These are phyloP conservation scores for Drosophila sturtevanti DNA, from an alignment of 1,140 invertebrate species.

Conservation along the genomic window DNA sequence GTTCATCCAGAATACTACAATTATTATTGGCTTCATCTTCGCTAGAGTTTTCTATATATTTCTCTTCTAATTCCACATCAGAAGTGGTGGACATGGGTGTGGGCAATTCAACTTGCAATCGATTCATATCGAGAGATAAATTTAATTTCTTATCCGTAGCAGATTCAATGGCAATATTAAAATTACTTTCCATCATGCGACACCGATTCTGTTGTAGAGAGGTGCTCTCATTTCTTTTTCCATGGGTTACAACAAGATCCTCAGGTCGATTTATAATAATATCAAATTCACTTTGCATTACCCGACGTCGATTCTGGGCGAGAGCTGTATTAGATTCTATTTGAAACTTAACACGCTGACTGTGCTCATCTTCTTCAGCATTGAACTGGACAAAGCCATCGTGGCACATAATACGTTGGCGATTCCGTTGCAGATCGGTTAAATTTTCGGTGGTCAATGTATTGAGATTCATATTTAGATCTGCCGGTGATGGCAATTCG, in stretches of 20 bases:
- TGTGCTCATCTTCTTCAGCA: slow-evolving; percentile 33
- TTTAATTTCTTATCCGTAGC: neutral
- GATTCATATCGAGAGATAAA: slow-evolving; percentile 37
- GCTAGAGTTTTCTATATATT: neutral
- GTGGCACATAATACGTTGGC: slow-evolving; percentile 65
- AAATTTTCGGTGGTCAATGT: slow-evolving; percentile 23
- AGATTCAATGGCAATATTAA: neutral
- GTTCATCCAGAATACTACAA: neutral
- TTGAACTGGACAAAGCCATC: slow-evolving; percentile 54
- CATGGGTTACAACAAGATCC: no score
- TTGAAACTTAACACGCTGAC: slow-evolving; percentile 15
- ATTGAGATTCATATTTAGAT: slow-evolving; percentile 72
- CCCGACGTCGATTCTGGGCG: slow-evolving; percentile 40
- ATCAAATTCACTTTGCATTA: slow-evolving; percentile 59
- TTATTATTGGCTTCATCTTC: slow-evolving; percentile 45
- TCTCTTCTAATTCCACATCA: slow-evolving; percentile 39
- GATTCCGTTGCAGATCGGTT: slow-evolving; percentile 71
- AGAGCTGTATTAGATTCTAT: slow-evolving; percentile 36
- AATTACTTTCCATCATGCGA: neutral
- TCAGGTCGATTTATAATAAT: slow-evolving; percentile 27
- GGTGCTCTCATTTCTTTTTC: neutral
- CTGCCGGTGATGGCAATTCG: slow-evolving; percentile 32
- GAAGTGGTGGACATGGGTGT: slow-evolving; percentile 79
- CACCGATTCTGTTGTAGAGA: neutral
- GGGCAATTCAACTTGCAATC: slow-evolving; percentile 26